Conservation (phyloP, 2,888 invertebrate genomes). For the Aporophyla lueneburgensis region DNA sequence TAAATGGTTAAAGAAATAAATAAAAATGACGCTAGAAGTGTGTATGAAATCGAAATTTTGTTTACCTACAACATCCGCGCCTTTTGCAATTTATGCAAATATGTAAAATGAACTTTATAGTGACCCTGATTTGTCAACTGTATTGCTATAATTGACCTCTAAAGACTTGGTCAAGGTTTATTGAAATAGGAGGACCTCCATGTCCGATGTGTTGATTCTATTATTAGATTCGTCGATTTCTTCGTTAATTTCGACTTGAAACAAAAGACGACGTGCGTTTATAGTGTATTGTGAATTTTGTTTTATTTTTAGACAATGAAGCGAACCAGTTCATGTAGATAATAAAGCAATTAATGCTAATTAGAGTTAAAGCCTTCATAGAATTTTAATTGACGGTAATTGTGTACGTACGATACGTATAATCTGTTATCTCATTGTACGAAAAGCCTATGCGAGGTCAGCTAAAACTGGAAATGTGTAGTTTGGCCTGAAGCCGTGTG, state of each 20-base stretch:
- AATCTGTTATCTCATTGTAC: too few species aligned
- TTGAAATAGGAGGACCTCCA: neutral
- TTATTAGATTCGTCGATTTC: neutral
- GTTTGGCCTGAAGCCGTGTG: too few species aligned
- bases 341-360: neutral
- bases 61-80: neutral
- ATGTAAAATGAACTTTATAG: neutral
- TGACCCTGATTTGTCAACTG: slow-evolving; percentile 25
- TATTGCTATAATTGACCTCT: slow-evolving; percentile 33
- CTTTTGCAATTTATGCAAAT: slow-evolving; percentile 10
- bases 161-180: slow-evolving; percentile 36
- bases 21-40: neutral
- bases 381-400: neutral
- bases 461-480: too few species aligned
- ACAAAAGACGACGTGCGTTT: neutral
- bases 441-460: too few species aligned
- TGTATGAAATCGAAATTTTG: neutral
- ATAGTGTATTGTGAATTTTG: too few species aligned
- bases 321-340: neutral
- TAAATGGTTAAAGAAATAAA: too few species aligned
- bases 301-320: neutral
- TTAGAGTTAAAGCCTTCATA: neutral
- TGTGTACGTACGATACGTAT: too few species aligned
- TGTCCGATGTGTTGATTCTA: neutral
- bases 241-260: too few species aligned